Percentiles rank a stretch among this genome's conserved stretches.
Conservation (phyloP, 2,797 vertebrate genomes). For the Dromococcyx pavoninus region DNA sequence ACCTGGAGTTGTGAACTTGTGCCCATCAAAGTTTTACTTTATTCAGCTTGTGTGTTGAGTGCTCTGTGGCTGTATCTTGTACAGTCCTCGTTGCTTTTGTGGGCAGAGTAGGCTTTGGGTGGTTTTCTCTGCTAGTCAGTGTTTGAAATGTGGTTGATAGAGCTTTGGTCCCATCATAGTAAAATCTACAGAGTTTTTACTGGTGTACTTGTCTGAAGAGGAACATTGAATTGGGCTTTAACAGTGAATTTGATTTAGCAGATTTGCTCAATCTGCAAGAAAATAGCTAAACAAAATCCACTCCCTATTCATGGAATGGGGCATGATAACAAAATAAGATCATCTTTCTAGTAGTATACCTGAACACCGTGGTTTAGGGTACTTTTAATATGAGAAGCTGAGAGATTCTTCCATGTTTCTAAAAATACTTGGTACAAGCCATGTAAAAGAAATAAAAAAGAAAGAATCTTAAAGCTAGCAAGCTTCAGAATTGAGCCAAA, state of each 20-base stretch:
- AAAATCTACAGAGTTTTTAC: background rate
- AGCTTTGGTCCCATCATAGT: background rate
- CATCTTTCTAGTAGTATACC: background rate
- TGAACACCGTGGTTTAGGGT: background rate
- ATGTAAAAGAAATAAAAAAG: background rate
- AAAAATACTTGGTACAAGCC: background rate
- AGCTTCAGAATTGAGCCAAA: background rate
- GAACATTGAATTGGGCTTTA: background rate
- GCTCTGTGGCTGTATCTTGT: background rate
- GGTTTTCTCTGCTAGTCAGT: background rate
- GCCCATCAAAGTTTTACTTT: background rate
- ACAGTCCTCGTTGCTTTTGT: background rate
- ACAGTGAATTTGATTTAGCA: background rate
- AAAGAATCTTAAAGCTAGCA: background rate
- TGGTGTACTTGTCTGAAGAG: background rate
- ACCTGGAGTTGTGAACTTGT: background rate
- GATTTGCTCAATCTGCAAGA: background rate
- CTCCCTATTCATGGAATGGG: background rate
- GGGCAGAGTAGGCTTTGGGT: background rate
- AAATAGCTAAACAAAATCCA: background rate
- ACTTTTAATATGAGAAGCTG: background rate
- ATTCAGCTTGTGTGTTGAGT: background rate
- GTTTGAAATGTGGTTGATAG: background rate
- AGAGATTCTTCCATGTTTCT: background rate
- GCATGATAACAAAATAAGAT: background rate